These are phyloP conservation scores for Solea solea DNA, from an alignment of 2,113 vertebrate genomes.

Conservation along the genomic window DNA sequence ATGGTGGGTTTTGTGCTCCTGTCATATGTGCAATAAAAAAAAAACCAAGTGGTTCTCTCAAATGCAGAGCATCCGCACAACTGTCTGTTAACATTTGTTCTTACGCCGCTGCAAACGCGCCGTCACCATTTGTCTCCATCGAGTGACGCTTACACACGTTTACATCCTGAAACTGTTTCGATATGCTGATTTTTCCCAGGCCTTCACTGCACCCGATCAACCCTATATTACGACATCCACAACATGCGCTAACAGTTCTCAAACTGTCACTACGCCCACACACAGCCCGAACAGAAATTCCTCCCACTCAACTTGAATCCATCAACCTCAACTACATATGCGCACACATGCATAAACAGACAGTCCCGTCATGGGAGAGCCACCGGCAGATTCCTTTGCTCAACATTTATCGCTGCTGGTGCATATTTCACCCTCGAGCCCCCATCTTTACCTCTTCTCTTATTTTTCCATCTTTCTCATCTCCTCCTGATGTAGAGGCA, in stretches of 20 bases:
- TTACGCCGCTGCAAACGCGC: constrained; percentile 31
- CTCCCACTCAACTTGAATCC: constrained; percentile 42
- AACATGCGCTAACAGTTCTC: constrained; percentile 66
- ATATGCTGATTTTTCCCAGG: constrained; percentile 29
- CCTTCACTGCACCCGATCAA: constrained; percentile 45
- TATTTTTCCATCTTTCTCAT: constrained; percentile 32
- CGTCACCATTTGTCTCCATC: background rate
- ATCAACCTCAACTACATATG: constrained; percentile 45
- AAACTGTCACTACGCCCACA: constrained; percentile 74
- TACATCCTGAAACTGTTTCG: constrained; percentile 21
- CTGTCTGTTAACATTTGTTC: constrained; percentile 39
- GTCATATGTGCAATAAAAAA: constrained; percentile 24
- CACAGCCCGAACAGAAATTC: constrained; percentile 60
- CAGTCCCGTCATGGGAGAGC: constrained; percentile 71
- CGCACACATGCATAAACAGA: constrained; percentile 1
- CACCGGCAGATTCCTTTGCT: constrained; percentile 56
- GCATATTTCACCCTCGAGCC: constrained; percentile 57
- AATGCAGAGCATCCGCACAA: constrained; percentile 18
- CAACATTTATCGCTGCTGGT: constrained; percentile 45
- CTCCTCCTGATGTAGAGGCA: constrained; percentile 65
- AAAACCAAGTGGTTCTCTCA: constrained; percentile 20
- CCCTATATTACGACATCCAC: constrained; percentile 55
- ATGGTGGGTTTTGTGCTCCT: constrained; percentile 23
- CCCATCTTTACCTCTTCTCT: constrained; percentile 22
- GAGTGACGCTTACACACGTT: background rate